Base-by-base conservation (phyloP, 2,888 invertebrate genomes). In the Miltochrista miniata region DNA sequence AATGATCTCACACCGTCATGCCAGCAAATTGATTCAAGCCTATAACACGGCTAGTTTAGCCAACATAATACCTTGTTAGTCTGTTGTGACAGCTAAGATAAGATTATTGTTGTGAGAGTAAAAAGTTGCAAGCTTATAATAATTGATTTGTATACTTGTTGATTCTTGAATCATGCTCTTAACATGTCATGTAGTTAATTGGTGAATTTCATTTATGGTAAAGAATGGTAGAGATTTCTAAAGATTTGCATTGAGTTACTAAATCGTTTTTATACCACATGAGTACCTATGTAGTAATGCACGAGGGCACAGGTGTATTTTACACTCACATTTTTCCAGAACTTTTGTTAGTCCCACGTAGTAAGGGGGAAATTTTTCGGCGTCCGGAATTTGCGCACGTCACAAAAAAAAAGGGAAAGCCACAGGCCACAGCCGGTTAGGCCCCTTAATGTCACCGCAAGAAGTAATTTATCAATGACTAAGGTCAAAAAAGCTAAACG, bases 21-120 rank as follows among this genome's bases (percentile, higher is more conserved):
- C 61, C 61, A 50, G 63, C 68, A 82, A 83, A 83, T 83, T 83
- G 80, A 71, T 72, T 54, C 45, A 41, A 48, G 18, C 48, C 31
- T 38, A 48, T 61, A 44, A 64, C 56, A 59, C 46, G 60, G 65
- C 58, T 48, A 60, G 52, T 64, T 64, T 46, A 57, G 37, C 29
- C 44, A 45, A 40, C 15, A 45, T 34, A 47, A 43, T 39, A 48
- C 14, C 44, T 48, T 40, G 48, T 41, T 53, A 53, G 41, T 41
- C 24, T 45, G 44, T 45, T 53, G 40, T 48, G 48, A 52, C 45
- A 45, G 48, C 14, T 37, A 14, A 7, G 30, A 31, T 15, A 43
- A 14, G 43, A 39, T 44, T 46, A 33, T 58, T 51, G 49, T 47
- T 34, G 12, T 46, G 8, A 38, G 18, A 15, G 18, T 37, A 41